Conservation (phyloP, 92 coral and sea anemone species). For the Desmophyllum pertusum region DNA sequence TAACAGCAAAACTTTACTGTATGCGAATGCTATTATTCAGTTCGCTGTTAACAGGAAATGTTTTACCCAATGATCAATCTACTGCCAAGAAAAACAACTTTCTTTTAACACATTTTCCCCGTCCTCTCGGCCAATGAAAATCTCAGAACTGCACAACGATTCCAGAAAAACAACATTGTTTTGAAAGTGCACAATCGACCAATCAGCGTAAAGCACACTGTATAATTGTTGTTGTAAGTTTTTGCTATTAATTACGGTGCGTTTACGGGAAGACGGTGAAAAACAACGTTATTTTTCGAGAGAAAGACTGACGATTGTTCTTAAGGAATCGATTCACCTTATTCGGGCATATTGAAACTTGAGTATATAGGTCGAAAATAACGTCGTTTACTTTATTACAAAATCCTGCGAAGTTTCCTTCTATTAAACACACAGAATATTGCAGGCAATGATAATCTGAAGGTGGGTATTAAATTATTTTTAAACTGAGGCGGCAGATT, state of each 20-base stretch:
- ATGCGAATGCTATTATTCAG: not conserved
- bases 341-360: too few species aligned
- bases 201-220: not conserved
- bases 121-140: not conserved
- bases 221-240: not conserved
- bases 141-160: not conserved
- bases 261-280: not conserved
- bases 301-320: too few species aligned
- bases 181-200: not conserved
- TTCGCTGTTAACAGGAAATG: not conserved
- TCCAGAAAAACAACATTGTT: conserved; percentile 16
- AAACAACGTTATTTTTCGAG: not conserved
- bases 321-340: too few species aligned
- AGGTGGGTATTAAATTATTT: not conserved
- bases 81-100: not conserved
- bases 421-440: not conserved
- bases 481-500: not conserved
- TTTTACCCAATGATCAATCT: not conserved
- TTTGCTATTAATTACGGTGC: not conserved
- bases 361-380: too few species aligned
- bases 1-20: not conserved
- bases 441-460: not conserved
- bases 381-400: not conserved
- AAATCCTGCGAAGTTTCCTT: not conserved
- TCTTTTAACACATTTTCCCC: not conserved